phyloP scores from a whole-genome alignment of 2,113 vertebrate genomes.

The Blennius ocellaris region DNA sequence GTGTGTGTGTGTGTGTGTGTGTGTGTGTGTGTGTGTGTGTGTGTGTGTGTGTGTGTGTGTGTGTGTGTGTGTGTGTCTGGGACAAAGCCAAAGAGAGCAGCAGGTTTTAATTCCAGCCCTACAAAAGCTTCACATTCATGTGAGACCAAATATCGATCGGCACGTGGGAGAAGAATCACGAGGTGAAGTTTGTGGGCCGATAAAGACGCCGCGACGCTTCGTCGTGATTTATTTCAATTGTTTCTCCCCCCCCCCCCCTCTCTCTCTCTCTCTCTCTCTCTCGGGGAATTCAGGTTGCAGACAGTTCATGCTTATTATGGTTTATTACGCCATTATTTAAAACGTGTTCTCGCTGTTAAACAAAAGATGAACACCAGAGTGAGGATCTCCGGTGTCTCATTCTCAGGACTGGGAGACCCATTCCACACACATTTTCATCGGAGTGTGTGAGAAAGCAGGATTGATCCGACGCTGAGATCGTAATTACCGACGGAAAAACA shows the following conservation, averaged over 20 bases:
- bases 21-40: neutral
- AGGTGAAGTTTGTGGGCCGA: constrained; percentile 20
- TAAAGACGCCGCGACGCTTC: neutral
- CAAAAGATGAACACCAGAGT: constrained; percentile 24
- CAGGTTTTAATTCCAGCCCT: constrained; percentile 15
- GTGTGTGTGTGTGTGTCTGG: constrained; percentile 7
- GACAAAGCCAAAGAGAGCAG: constrained; percentile 14
- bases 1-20: constrained; percentile 16
- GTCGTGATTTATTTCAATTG: neutral
- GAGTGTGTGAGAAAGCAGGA: constrained; percentile 13
- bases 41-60: constrained; percentile 17
- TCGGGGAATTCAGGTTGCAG: neutral
- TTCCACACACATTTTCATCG: constrained; percentile 11
- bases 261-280: too few species aligned
- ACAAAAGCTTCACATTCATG: neutral
- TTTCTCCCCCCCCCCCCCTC: neutral
- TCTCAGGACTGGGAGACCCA: constrained; percentile 8
- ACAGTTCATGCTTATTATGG: neutral
- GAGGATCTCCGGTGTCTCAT: constrained; percentile 20
- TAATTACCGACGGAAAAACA: constrained; percentile 52
- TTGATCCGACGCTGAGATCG: constrained; percentile 52
- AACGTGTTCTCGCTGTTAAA: constrained; percentile 16
- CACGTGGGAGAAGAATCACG: neutral
- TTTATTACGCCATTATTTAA: constrained; percentile 21
- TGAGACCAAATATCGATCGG: too few species aligned